Conservation (phyloP, 2,797 vertebrate species). For the Peromyscus eremicus region DNA sequence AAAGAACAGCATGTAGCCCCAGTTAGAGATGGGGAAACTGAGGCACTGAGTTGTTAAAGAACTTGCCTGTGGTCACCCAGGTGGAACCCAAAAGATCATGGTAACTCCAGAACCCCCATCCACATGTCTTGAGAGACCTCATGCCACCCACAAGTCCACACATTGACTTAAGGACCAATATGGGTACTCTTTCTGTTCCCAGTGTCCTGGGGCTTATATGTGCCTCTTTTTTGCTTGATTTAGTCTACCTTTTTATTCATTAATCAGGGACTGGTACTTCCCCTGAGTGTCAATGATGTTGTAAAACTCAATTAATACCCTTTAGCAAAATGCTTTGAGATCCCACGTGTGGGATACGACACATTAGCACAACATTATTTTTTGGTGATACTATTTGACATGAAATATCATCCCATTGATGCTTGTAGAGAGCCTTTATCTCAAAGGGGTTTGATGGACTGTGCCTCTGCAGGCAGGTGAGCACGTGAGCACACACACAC, state of each 20-base stretch:
- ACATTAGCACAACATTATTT: background rate
- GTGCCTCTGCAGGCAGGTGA: background rate
- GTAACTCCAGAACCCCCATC: background rate
- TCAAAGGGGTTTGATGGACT: background rate
- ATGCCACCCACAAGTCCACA: background rate
- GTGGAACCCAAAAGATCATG: background rate
- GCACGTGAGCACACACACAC: too few species aligned
- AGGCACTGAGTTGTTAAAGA: background rate
- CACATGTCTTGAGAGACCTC: background rate
- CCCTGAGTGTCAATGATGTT: background rate
- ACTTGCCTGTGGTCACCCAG: background rate
- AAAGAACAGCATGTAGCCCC: background rate
- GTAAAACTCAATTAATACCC: conserved; percentile 40
- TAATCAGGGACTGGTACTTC: background rate
- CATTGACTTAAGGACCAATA: background rate
- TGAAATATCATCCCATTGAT: background rate
- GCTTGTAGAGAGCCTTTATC: background rate
- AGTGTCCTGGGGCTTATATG: background rate
- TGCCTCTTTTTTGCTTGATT: background rate
- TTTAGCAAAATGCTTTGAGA: conserved; percentile 27
- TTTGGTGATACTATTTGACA: background rate
- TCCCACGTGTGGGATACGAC: background rate
- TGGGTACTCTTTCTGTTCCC: background rate
- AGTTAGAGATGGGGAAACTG: background rate
- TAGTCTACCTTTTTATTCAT: conserved; percentile 23